Base-by-base conservation (phyloP, 2,797 vertebrate species). In the Sparidentex hasta region DNA sequence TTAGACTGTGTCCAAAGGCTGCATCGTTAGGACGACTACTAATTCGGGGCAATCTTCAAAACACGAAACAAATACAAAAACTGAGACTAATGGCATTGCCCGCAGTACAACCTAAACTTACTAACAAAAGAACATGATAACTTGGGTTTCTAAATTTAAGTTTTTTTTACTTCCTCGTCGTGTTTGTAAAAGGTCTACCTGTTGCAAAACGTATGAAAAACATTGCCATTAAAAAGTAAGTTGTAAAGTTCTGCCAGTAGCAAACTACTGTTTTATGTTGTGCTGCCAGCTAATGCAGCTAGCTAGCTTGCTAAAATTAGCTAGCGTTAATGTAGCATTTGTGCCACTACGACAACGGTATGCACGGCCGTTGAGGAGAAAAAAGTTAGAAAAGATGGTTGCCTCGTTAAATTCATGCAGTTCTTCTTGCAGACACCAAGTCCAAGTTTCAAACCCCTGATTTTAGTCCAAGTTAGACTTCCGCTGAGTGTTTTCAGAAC, bases 251-350 rank as follows among this genome's bases (percentile, higher is more conserved):
- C 23, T n/a, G 58, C 55, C 61, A 47, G 71, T 11, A 58, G 52
- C 54, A 54, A 66, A 74, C 74, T 67, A 51, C 51, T 43, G 67
- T 51, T 4, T 25, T 29, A 71, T 63, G 74, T 63, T 73, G 56
- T 38, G 64, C 68, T 74, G 64, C 41, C 47, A 61, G 89, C 91
- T 91, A 91, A 74, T 12, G 70, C 5, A 52, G 46, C 85, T 77
- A 88, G 89, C 90, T 90, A 84, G 83, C 85, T 57, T 54, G 92
- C 90, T 92, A 87, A 76, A 76, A 71, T 68, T 78, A 91, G 78
- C 90, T 23, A 48, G 59, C 71, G 80, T 47, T 74, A 47, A 84
- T 27, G 67, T 76, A 33, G 33, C 33, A 33, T 7, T 33, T 33
- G 23, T 6, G 71, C 27, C 43, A 48, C 48, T 56, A 50, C 71